Conservation (phyloP, 2,797 vertebrate species). For the Sebastes reedi region DNA sequence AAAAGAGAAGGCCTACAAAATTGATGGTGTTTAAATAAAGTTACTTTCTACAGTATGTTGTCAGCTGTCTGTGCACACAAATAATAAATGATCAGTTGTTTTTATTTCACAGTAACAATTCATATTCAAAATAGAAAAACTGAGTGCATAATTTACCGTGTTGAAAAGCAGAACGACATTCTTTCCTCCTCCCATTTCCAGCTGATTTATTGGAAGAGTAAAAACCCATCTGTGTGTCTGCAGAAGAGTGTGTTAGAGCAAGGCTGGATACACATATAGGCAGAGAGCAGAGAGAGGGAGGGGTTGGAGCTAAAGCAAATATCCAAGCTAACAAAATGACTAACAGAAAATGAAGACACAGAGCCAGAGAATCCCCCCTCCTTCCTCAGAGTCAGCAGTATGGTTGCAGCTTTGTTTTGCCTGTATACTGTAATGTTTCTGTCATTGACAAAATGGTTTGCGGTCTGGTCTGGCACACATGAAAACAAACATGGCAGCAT, state of each 20-base stretch:
- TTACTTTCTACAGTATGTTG: background rate
- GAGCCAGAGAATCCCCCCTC: background rate
- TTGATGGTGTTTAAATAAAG: background rate
- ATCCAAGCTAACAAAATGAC: background rate
- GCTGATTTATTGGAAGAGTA: conserved; percentile 15
- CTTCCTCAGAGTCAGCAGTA: background rate
- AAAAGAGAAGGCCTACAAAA: background rate
- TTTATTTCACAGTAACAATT: background rate
- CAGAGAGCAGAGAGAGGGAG: background rate
- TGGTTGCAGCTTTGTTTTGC: background rate
- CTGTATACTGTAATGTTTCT: background rate
- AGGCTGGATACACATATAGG: conserved; percentile 2
- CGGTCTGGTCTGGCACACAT: background rate
- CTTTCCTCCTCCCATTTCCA: background rate
- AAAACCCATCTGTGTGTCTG: background rate
- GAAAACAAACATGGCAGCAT: background rate
- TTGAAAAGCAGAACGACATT: background rate
- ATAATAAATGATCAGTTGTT: background rate
- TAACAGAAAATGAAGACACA: background rate
- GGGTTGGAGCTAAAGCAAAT: background rate
- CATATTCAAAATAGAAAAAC: background rate
- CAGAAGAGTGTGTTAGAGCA: background rate
- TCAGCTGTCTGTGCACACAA: background rate
- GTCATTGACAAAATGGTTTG: background rate
- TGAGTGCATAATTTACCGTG: background rate